Percentiles rank a stretch among this genome's conserved stretches.
Conservation (phyloP, 2,113 vertebrate species). For the Lota lota region DNA sequence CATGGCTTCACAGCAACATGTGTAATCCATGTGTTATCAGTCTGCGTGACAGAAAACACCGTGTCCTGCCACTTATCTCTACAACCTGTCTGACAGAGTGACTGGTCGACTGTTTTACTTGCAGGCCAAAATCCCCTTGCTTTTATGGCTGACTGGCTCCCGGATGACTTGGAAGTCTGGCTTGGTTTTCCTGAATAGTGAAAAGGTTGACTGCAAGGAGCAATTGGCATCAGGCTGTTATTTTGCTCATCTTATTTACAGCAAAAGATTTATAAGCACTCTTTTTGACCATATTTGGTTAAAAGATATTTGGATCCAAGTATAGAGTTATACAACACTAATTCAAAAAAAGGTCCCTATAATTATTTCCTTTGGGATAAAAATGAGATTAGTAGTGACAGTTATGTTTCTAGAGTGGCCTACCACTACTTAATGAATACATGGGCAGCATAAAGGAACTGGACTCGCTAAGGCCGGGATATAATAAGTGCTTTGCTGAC, state of each 20-base stretch:
- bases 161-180: too few species aligned
- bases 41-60: slow-evolving; percentile 40
- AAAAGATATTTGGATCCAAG: neutral
- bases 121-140: too few species aligned
- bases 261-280: slow-evolving; percentile 7
- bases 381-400: slow-evolving; percentile 51
- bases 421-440: slow-evolving; percentile 43
- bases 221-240: neutral
- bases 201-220: too few species aligned
- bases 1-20: neutral
- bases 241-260: neutral
- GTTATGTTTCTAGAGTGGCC: slow-evolving; percentile 50
- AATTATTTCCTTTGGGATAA: slow-evolving; percentile 50
- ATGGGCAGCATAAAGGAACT: slow-evolving; percentile 22
- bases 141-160: too few species aligned
- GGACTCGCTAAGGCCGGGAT: too few species aligned
- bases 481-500: too few species aligned
- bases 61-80: slow-evolving; percentile 27
- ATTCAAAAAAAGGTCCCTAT: slow-evolving; percentile 36
- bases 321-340: neutral
- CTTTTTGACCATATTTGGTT: slow-evolving; percentile 43
- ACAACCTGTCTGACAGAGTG: slow-evolving; percentile 27
- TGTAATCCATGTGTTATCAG: slow-evolving; percentile 50
- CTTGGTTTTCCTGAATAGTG: too few species aligned
- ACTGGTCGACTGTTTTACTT: neutral